Base-by-base conservation (phyloP, 2,888 invertebrate species). In the Carcina quercana region DNA sequence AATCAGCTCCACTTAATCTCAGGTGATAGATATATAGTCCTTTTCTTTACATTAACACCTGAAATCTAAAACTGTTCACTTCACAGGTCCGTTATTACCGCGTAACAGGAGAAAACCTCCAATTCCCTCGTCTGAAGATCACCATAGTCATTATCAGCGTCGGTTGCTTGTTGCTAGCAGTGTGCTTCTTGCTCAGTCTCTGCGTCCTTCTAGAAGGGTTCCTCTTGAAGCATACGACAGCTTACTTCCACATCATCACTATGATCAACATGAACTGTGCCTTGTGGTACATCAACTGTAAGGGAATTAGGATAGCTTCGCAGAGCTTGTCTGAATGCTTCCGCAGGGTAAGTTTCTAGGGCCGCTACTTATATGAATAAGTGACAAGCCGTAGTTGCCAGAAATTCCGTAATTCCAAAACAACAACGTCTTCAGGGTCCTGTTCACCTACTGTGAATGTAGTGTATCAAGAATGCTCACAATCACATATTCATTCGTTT, bases 191-290 rank as follows among this genome's bases (percentile, higher is more conserved):
- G 14, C 61, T 89, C 11, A 85, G 87, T 15, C 66, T 90, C 1
- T 88, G 87, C 40, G 85, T 85, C 2, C 59, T 89, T 8, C 53
- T 90, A 35, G 89, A 89, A 26, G 90, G 89, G 0, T 90, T 88
- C 56, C 83, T 87, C 2, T 53, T 90, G 7, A 85, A 86, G 52
- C 90, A 90, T 46, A 90, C 89, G 0, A 58, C 69, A 1, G 88
- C 87, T 0, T 88, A 88, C 51, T 86, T 86, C 50, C 90, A 90
- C 46, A 89, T 90, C 26, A 87, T 90, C 17, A 89, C 86, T 0
- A 90, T 89, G 88, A 88, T 90, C 29, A 90, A 90, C 47, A 90
- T 90, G 90, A 90, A 89, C 54, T 89, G 89, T 39, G 89, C 89
- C 0, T 69, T 90, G 2, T 90, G 90, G 90, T 90, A 88, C 48